Percentiles rank a stretch among this genome's conserved stretches.
Conservation (phyloP, 2,113 vertebrate genomes). For the Atherinomorus stipes region DNA sequence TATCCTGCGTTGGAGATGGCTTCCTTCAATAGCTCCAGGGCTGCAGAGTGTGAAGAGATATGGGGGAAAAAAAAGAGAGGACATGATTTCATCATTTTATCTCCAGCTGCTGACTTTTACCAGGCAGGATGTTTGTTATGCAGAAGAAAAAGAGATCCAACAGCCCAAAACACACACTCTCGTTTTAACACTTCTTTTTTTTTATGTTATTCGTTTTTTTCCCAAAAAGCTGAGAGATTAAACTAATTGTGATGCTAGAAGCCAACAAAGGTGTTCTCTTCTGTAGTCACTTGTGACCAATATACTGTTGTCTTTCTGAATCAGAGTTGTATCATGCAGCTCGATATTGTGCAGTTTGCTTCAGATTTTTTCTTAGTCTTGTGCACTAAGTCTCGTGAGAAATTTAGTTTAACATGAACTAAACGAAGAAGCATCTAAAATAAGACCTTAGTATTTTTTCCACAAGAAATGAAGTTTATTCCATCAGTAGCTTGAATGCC, state of each 20-base stretch:
- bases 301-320: too few species aligned
- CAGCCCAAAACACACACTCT: too few species aligned
- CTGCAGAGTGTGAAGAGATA: constrained; percentile 68
- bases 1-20: constrained; percentile 94
- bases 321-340: too few species aligned
- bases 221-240: too few species aligned
- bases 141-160: not conserved
- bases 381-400: not conserved
- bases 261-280: too few species aligned
- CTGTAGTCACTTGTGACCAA: too few species aligned
- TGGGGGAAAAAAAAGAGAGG: not conserved
- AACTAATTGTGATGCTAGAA: too few species aligned
- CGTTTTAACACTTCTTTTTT: not conserved
- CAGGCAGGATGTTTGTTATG: not conserved
- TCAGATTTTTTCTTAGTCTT: not conserved
- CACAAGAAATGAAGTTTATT: not conserved
- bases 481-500: not conserved
- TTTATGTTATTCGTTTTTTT: not conserved
- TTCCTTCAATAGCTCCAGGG: constrained; percentile 91
- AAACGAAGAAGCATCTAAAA: not conserved
- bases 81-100: not conserved
- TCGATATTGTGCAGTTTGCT: too few species aligned
- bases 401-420: not conserved
- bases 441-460: not conserved
- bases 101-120: not conserved